A percentile compares a stretch with the other conserved stretches of the same genome.
These are phyloP conservation scores for Pachyuromys duprasi DNA, from an alignment of 2,797 vertebrate species.

Conservation along the genomic window DNA sequence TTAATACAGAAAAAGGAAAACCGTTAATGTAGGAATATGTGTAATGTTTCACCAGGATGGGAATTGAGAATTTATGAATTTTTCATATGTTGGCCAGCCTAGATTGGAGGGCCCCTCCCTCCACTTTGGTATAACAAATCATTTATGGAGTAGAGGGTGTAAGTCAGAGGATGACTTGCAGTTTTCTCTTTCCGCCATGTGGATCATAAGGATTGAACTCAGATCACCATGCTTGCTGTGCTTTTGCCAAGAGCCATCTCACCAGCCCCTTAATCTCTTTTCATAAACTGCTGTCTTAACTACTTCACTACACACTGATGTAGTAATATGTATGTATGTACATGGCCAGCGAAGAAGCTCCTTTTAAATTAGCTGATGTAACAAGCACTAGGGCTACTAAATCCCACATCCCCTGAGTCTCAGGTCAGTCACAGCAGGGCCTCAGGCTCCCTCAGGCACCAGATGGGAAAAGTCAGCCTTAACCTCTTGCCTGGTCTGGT, in stretches of 20 bases:
- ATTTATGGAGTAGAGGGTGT: not conserved
- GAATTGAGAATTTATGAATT: not conserved
- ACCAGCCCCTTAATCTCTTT: not conserved
- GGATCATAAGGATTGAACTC: not conserved
- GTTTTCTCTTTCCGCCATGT: too few relatives aligned
- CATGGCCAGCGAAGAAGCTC: not conserved
- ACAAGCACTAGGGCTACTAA: not conserved
- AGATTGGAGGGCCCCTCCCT: not conserved
- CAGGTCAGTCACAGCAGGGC: not conserved
- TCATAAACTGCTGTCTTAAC: constrained; percentile 8
- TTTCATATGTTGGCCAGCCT: constrained; percentile 46
- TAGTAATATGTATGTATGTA: not conserved
- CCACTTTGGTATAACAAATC: not conserved
- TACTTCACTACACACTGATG: not conserved
- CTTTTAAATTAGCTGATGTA: not conserved
- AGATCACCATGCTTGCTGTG: not conserved
- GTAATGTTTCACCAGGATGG: not conserved
- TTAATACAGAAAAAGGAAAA: not conserved
- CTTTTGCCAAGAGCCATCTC: not conserved
- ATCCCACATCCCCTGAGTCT: not conserved
- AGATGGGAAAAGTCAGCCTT: not conserved
- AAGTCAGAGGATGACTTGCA: not conserved
- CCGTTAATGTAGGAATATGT: not conserved
- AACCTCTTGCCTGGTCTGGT: not conserved
- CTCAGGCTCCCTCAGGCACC: not conserved